Base-by-base conservation (phyloP, 2,888 invertebrate genomes). In the Melinaea menophilus region DNA sequence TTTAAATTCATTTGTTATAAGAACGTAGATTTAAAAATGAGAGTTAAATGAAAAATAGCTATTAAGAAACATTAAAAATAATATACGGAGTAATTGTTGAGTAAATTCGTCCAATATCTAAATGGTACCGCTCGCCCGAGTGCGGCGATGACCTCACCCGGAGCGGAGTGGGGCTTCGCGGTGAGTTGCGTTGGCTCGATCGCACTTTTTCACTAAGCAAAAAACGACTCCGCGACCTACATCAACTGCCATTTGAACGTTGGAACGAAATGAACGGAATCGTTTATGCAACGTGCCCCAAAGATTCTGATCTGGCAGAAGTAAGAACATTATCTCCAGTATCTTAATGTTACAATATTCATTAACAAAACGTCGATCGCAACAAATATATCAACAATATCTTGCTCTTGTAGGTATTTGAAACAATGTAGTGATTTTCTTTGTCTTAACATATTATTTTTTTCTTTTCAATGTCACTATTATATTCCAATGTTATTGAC, bases 161-260 rank as follows among this genome's bases (percentile, higher is more conserved):
- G 61, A 56, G 62, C 63, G 66, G 71, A 69, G 72, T 65, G 70
- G 64, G 66, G 63, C 69, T 61, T 65, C 63, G 64, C 58, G 67
- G 64, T 64, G 63, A 65, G 62, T 66, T 66, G 70, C 68, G 70
- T 75, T 73, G 73, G 75, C 75, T 75, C 74, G 73, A 75, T 76
- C 73, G 70, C 75, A 74, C 75, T 84, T 86, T 86, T 84, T 74
- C 77, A 74, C 63, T 71, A 51, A 61, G 68, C 67, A 72, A 82
- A 85, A 82, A 85, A 83, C 74, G 72, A 71, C 69, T 71, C 75
- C 84, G 76, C 84, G 89, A 90, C 90, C 90, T 90, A 86, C 87
- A 85, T 80, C 88, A 90, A 89, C 76, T 69, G 73, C 65, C 62
- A 62, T 56, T 62, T 62, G 65, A 56, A 64, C 56, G 66, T 62